phyloP scores from a whole-genome alignment of 2,797 vertebrate species.

The Odontamblyopus rebecca region DNA sequence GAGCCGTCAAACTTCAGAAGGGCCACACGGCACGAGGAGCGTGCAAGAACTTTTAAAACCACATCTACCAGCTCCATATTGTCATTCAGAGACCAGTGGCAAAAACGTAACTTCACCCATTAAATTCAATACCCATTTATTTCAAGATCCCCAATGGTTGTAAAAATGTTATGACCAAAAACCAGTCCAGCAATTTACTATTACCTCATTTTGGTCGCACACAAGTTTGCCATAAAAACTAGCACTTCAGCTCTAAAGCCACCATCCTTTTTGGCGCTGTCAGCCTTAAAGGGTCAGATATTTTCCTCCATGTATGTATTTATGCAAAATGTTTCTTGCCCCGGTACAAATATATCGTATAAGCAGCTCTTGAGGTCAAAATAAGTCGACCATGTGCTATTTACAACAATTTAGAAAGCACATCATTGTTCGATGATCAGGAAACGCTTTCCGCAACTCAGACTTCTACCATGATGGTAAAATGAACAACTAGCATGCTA shows the following conservation, averaged over 20 bases:
- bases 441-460: too few species aligned
- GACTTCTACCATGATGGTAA: too few species aligned
- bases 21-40: neutral
- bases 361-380: neutral
- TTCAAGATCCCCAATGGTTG: neutral
- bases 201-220: neutral
- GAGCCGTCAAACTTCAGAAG: neutral
- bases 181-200: neutral
- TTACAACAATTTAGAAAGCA: too few species aligned
- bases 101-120: neutral
- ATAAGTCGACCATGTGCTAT: too few species aligned
- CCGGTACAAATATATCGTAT: neutral
- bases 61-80: neutral
- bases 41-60: neutral
- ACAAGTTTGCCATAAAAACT: neutral
- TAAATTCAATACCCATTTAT: neutral
- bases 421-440: too few species aligned
- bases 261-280: too few species aligned
- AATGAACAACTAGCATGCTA: too few species aligned
- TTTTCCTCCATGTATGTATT: neutral
- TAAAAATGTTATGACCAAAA: neutral
- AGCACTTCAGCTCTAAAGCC: too few species aligned
- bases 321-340: neutral
- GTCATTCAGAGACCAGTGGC: neutral
- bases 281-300: too few species aligned